phyloP scores from a whole-genome alignment of 2,888 invertebrate genomes.

The Nesidiocoris tenuis region DNA sequence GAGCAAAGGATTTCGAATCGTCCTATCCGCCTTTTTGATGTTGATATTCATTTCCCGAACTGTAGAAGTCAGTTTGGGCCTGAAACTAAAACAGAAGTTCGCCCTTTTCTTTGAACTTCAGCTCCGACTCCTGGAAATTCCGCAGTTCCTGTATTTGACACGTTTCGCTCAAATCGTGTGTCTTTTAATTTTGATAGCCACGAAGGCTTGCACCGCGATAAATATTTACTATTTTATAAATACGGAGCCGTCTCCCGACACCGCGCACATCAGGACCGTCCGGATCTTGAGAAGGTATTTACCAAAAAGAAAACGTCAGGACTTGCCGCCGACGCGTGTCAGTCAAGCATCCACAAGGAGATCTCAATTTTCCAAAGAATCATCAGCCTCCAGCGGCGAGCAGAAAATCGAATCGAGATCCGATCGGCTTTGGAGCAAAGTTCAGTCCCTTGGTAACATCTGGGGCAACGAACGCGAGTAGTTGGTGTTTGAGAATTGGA shows the following conservation, averaged over 20 bases:
- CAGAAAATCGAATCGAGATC: neutral
- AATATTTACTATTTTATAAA: neutral
- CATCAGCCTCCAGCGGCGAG: neutral
- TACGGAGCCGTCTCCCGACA: neutral
- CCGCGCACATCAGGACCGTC: neutral
- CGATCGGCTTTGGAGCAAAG: neutral
- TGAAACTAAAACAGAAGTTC: neutral
- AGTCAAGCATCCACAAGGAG: neutral
- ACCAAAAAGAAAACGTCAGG: neutral
- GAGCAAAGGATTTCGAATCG: too few species aligned
- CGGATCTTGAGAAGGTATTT: neutral
- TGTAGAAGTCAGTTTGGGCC: neutral
- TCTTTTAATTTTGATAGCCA: too few species aligned
- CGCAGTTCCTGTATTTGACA: too few species aligned
- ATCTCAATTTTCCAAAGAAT: neutral
- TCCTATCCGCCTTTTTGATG: neutral
- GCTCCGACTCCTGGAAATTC: neutral
- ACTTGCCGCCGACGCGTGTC: too few species aligned
- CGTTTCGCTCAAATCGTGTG: too few species aligned
- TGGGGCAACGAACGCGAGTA: too few species aligned
- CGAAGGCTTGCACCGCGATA: neutral
- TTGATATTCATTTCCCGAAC: neutral
- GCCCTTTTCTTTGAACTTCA: neutral
- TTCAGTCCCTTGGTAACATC: too few species aligned
- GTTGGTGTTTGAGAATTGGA: too few species aligned